These are phyloP conservation scores for Atta colombica DNA, from an alignment of 1,140 invertebrate species.

Conservation along the genomic window DNA sequence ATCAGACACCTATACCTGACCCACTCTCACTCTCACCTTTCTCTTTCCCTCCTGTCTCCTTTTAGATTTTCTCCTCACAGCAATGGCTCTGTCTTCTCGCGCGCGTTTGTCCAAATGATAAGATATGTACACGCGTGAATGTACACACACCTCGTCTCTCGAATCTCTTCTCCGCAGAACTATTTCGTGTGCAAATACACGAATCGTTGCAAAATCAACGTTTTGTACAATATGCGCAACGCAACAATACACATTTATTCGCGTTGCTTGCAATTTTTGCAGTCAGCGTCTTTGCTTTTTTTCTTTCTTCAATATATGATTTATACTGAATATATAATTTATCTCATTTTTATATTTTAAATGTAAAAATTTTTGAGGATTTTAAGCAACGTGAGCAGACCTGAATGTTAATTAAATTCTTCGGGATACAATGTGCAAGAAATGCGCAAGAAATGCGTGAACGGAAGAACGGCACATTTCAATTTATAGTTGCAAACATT, in stretches of 20 bases:
- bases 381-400: too few species aligned
- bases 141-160: background rate
- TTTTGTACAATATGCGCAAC: background rate
- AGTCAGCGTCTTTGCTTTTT: too few species aligned
- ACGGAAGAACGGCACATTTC: background rate
- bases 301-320: too few species aligned
- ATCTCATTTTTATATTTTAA: too few species aligned
- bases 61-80: constrained; percentile 44
- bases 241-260: background rate
- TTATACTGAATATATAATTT: too few species aligned
- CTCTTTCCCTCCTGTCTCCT: constrained; percentile 37
- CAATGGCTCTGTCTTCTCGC: background rate
- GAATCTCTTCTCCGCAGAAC: background rate
- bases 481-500: background rate
- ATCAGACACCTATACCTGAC: constrained; percentile 43
- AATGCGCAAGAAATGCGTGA: background rate
- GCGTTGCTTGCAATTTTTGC: too few species aligned
- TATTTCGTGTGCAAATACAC: background rate
- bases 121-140: background rate
- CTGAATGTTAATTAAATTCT: background rate
- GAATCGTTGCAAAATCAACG: too few species aligned
- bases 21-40: constrained; percentile 62
- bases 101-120: constrained; percentile 4
- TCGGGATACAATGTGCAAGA: background rate
- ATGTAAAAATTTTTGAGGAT: too few species aligned